A percentile compares a stretch with the other conserved stretches of the same genome.
phyloP scores from a whole-genome alignment of 2,888 invertebrate genomes.

The Lasius platythorax region DNA sequence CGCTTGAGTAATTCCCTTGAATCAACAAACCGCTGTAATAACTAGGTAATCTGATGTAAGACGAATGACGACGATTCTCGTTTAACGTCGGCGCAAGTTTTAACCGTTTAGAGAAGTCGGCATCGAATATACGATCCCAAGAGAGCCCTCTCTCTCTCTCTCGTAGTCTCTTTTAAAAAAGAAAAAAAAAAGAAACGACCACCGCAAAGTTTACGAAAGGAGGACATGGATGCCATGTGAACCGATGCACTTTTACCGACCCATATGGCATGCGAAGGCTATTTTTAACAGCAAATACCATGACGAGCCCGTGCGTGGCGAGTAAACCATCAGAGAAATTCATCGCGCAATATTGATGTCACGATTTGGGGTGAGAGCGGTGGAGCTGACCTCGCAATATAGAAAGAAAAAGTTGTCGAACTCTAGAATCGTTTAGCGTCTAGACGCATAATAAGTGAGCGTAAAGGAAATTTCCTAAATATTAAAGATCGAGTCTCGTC shows the following conservation, averaged over 20 bases:
- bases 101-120: not conserved
- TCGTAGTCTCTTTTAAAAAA: not conserved
- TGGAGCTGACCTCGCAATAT: not conserved
- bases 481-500: not conserved
- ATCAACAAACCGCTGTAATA: constrained; percentile 16
- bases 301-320: constrained; percentile 45
- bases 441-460: not conserved
- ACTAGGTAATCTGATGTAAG: constrained; percentile 2
- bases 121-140: not conserved
- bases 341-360: constrained; percentile 56
- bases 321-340: constrained; percentile 43
- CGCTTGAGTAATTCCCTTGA: constrained; percentile 40
- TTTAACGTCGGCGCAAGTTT: not conserved
- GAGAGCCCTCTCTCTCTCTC: not conserved
- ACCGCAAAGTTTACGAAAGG: constrained; percentile 44
- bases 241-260: constrained; percentile 78
- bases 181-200: constrained; percentile 8
- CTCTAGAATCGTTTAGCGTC: not conserved
- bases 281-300: constrained; percentile 76
- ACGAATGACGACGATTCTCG: constrained; percentile 1
- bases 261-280: constrained; percentile 76
- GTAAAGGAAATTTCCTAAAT: constrained; percentile 21
- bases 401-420: constrained; percentile 22
- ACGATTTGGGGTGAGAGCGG: constrained; percentile 14
- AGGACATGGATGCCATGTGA: constrained; percentile 72